Percentiles rank a stretch among this genome's conserved stretches.
These are phyloP conservation scores for Barnardius zonarius DNA, from an alignment of 2,113 vertebrate genomes.

Conservation along the genomic window DNA sequence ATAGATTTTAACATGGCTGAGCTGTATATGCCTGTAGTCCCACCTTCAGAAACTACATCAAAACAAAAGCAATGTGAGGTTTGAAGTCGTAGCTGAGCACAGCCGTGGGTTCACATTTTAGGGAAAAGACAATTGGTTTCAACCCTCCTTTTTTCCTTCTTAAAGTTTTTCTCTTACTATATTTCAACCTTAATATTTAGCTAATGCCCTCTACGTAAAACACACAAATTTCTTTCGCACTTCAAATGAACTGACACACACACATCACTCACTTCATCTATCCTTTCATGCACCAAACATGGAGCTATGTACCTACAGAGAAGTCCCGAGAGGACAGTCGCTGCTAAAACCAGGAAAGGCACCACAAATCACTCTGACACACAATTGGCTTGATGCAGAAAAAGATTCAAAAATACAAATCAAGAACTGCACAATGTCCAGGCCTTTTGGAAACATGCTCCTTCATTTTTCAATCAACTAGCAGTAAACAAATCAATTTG, in stretches of 20 bases:
- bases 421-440: not conserved
- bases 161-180: not conserved
- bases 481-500: not conserved
- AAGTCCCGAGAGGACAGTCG: fast-evolving
- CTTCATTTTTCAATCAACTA: not conserved
- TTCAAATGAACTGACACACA: not conserved
- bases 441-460: fast-evolving
- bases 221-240: not conserved
- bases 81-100: not conserved
- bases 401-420: not conserved
- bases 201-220: not conserved
- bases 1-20: not conserved
- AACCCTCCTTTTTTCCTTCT: not conserved
- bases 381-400: not conserved
- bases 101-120: not conserved
- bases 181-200: not conserved
- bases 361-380: not conserved
- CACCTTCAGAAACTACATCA: not conserved
- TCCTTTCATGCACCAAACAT: not conserved
- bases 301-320: not conserved
- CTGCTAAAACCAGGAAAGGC: not conserved
- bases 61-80: not conserved
- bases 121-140: not conserved
- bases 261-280: not conserved
- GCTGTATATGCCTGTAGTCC: not conserved